Base-by-base conservation (phyloP, 1,140 invertebrate genomes). In the Triops longicaudatus region DNA sequence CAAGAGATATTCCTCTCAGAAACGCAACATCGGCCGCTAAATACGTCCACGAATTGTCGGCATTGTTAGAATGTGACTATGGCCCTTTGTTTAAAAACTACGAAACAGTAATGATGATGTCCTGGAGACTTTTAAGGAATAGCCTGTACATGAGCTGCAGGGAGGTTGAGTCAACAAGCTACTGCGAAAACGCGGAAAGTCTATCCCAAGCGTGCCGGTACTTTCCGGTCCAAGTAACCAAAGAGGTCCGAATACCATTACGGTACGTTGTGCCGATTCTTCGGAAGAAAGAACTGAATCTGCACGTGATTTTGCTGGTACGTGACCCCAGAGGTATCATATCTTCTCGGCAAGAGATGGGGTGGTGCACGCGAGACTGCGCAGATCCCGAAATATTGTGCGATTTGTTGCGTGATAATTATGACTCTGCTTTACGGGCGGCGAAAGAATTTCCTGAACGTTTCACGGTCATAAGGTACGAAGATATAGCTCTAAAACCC, bases 241-340 rank as follows among this genome's bases (percentile, higher is more conserved):
- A 63, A 63, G 6, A 14, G 0, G 22, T 63, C 50, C 9, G 50
- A 6, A 12, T 63, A 2, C 50, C 50, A 0, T 7, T 63, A 63
- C 50, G 50, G 10, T 63, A 63, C 22, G 14, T 63, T 22, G 50
- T 63, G 14, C 50, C 50, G 5, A 14, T 63, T 12, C 22, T 63
- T 6, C 9, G n/a, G 5, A 17, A 6, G 14, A 9, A 9, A 9
- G 22, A 63, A 22, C 14, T n/a, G 17, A 63, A 63, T 22, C 26
- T 26, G 17, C 28, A 74, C 73, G n/a, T 74, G 3, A 4, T 74
- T 27, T 12, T 74, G 28, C 22, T 74, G 7, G 73, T 74, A 14
- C 73, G 73, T 27, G 73, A 74, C n/a, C 73, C 73, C 11, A 74
- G 73, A 74, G 73, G 28, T 42, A 42, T n/a, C 2, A n/a, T 22